Percentiles rank a stretch among this genome's conserved stretches.
Conservation (phyloP, 2,888 invertebrate genomes). For the Adelphocoris suturalis region DNA sequence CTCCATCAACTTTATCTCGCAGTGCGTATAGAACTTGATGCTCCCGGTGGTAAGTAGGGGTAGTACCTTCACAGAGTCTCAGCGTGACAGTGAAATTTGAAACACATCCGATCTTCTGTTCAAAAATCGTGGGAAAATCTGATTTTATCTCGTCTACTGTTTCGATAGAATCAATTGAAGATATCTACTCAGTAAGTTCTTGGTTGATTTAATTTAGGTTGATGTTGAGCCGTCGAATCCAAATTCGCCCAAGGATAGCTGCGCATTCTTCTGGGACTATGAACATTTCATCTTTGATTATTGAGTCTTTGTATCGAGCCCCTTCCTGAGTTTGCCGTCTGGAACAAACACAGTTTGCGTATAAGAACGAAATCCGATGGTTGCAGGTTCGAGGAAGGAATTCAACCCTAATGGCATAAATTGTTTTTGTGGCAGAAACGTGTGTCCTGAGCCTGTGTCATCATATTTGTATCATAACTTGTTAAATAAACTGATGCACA, state of each 20-base stretch:
- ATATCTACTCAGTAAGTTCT: background rate
- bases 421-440: too few species aligned
- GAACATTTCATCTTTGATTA: background rate
- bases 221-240: background rate
- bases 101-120: too few species aligned
- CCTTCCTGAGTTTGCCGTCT: background rate
- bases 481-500: too few species aligned
- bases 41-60: too few species aligned
- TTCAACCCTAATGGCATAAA: background rate
- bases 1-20: too few species aligned
- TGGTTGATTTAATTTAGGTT: background rate
- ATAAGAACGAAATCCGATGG: constrained; percentile 1
- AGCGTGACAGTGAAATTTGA: too few species aligned
- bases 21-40: too few species aligned
- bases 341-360: constrained; percentile 38
- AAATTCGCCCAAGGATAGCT: background rate
- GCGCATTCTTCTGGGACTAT: background rate
- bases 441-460: too few species aligned
- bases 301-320: background rate
- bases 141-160: too few species aligned
- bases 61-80: too few species aligned
- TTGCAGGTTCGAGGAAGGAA: background rate
- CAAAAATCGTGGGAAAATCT: too few species aligned
- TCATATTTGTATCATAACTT: too few species aligned
- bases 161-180: background rate